These are phyloP conservation scores for Climacteris rufus DNA, from an alignment of 2,113 vertebrate species.

Conservation along the genomic window DNA sequence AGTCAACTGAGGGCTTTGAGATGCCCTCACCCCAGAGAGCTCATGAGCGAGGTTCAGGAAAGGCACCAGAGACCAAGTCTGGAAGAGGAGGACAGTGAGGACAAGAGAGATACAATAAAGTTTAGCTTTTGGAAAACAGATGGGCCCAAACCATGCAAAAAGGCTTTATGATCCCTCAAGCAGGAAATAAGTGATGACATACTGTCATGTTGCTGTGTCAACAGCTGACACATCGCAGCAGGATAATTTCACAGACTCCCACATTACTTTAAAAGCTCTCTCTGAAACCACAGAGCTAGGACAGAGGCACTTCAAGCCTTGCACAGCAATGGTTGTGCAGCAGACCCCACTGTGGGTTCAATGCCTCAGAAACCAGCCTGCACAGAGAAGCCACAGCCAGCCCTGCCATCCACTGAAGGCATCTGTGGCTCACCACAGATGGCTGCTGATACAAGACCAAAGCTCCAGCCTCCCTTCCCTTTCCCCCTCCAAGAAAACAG, in stretches of 20 bases:
- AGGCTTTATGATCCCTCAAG: background rate
- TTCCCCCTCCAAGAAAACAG: background rate
- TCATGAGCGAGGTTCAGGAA: background rate
- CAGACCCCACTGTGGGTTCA: background rate
- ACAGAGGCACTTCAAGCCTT: background rate
- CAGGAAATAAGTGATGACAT: slow-evolving; percentile 39
- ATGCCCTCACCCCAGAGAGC: background rate
- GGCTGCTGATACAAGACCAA: background rate
- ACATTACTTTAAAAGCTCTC: background rate
- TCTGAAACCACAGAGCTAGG: background rate
- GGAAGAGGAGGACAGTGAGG: background rate
- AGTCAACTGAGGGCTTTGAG: background rate
- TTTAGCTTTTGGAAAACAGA: slow-evolving; percentile 8
- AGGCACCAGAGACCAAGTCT: background rate
- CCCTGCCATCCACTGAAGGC: background rate
- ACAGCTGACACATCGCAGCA: slow-evolving; percentile 3
- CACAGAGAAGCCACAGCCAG: background rate
- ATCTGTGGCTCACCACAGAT: background rate
- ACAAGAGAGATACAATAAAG: background rate
- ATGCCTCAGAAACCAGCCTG: background rate
- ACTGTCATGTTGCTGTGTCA: slow-evolving; percentile 41
- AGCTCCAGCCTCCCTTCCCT: background rate
- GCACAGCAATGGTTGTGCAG: background rate
- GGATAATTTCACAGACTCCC: background rate
- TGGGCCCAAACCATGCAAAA: background rate